Base-by-base conservation (phyloP, 2,113 vertebrate species). In the Neoarius graeffei region DNA sequence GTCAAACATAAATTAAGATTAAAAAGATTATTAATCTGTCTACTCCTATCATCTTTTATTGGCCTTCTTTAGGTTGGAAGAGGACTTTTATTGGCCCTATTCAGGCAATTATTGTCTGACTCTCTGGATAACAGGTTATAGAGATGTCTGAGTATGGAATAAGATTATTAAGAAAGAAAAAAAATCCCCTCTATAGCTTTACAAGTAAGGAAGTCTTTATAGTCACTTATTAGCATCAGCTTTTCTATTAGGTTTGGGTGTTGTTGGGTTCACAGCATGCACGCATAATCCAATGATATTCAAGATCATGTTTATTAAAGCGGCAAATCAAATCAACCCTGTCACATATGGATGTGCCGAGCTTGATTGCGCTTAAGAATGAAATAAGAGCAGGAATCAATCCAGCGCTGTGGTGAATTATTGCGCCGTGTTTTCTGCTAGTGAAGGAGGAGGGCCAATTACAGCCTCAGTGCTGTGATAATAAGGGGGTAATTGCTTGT, bases 401-500 rank as follows among this genome's bases (percentile, higher is more conserved):
- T 86, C 84, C 80, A 67, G 35, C 67, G 48, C 57, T n/a, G 48
- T 60, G 64, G 87, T 86, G 77, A 89, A 89, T 89, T 60, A 86
- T 59, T 88, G 66, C 54, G 7, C 64, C 30, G 81, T 84, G 87
- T 57, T 88, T 85, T 84, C 77, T 84, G 35, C 74, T 91, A 84
- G n/a, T 90, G 88, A 90, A 86, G 89, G 90, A 89, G 88, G 87
- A 90, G 89, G 88, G 89, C 92, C 92, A 94, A 94, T 95, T 94
- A 93, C 85, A 92, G 89, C 87, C 66, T 77, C 86, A 93, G 91
- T 90, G 91, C 92, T 92, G 91, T 85, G 92, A 94, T 94, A 94
- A 95, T 93, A 84, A 91, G 91, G 92, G 92, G 92, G 94, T 95
- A 93, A 95, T 94, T 93, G 92, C 91, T 89, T 87, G 85, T 86